phyloP scores from a whole-genome alignment of 2,113 vertebrate species.

The Perca fluviatilis region DNA sequence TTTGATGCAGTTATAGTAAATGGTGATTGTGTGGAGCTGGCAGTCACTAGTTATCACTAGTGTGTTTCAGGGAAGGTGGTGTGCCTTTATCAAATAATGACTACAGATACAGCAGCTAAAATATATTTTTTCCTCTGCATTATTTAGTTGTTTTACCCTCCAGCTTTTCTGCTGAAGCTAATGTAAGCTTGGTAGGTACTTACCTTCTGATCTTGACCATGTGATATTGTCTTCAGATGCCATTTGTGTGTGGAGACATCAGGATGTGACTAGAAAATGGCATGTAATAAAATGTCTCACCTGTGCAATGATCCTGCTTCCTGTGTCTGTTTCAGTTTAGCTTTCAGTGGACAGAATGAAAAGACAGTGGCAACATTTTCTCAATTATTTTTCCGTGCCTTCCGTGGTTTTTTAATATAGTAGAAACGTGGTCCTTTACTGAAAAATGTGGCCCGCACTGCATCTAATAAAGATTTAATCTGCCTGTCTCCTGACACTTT shows the following conservation, averaged over 20 bases:
- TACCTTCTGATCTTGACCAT: conserved; percentile 24
- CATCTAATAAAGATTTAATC: conserved; percentile 65
- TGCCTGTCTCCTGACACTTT: conserved; percentile 48
- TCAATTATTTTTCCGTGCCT: conserved; percentile 21
- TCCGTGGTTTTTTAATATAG: neutral
- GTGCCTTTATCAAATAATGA: conserved; percentile 45
- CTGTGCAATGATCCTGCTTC: conserved; percentile 62
- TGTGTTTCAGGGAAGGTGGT: conserved; percentile 12
- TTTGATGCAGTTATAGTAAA: conserved; percentile 13
- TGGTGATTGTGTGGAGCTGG: conserved; percentile 25
- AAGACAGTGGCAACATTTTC: conserved; percentile 11
- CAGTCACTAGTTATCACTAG: neutral
- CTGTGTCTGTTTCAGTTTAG: conserved; percentile 26
- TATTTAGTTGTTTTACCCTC: conserved; percentile 8
- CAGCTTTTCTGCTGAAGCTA: conserved; percentile 27
- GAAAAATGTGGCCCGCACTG: conserved; percentile 34
- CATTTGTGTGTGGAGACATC: conserved; percentile 26
- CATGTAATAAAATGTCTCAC: conserved; percentile 80
- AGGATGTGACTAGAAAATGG: conserved; percentile 59
- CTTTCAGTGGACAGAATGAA: conserved; percentile 3
- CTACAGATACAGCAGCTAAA: conserved; percentile 10
- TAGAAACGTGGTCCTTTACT: conserved; percentile 4
- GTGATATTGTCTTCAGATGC: conserved; percentile 27
- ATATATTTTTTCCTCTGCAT: neutral
- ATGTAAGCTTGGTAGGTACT: conserved; percentile 11